A percentile compares a stretch with the other conserved stretches of the same genome.
Evolutionary conservation across 1,140 invertebrate genomes (phyloP).

Genomic region (Melipona quadrifasciata): DNA sequence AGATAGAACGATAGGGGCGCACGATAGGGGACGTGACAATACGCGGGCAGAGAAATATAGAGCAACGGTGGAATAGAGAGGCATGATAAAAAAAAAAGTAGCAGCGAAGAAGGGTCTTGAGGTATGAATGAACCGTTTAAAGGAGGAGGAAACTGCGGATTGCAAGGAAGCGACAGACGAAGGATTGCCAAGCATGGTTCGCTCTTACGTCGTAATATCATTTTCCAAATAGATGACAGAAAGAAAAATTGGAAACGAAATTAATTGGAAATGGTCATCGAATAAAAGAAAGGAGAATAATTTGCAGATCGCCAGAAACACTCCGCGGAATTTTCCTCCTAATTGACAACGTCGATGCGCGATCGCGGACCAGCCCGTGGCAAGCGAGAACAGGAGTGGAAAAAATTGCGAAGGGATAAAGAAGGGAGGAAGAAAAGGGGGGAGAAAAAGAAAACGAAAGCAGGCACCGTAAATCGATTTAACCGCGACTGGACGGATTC

Average conservation of each 20-base stretch:
- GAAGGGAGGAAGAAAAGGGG: no score
- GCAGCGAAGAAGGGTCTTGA: no score
- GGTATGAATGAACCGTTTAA: not conserved
- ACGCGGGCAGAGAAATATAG: not conserved
- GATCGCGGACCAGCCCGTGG: not conserved
- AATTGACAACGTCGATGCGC: no score
- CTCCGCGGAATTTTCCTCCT: no score
- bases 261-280: not conserved
- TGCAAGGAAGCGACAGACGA: not conserved
- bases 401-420: not conserved
- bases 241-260: not conserved
- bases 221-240: not conserved
- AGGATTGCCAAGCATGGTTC: not conserved
- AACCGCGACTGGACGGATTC: slow-evolving; percentile 58
- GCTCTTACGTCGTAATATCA: not conserved
- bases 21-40: not conserved
- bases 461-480: slow-evolving; percentile 52
- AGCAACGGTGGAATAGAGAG: not conserved
- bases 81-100: not conserved
- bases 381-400: not conserved
- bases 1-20: not conserved
- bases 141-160: not conserved
- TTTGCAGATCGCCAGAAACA: no score
- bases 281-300: no score
- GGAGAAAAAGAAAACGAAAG: slow-evolving; percentile 13